phyloP scores from a whole-genome alignment of 2,888 invertebrate species.

The Acholoe squamosa region DNA sequence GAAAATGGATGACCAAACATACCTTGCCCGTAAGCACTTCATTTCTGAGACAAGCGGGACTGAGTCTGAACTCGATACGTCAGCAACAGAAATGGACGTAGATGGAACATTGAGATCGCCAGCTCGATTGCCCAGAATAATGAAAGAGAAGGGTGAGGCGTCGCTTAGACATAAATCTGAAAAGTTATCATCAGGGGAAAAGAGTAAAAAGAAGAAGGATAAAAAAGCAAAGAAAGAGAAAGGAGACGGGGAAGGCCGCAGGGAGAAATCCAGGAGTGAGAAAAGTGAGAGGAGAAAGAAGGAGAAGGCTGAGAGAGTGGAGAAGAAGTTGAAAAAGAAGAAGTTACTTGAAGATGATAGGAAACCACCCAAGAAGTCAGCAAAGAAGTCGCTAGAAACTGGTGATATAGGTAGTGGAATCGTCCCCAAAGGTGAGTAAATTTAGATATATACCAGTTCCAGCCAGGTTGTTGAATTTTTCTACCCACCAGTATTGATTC shows the following conservation, averaged over 20 bases:
- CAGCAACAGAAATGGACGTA: neutral
- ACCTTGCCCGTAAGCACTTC: neutral
- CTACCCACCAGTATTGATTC: too few species aligned
- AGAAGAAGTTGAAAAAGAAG: constrained; percentile 46
- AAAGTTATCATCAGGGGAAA: neutral
- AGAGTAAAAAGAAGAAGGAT: constrained; percentile 47
- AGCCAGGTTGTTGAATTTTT: too few species aligned
- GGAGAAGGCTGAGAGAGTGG: neutral
- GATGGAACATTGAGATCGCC: neutral
- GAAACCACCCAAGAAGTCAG: neutral
- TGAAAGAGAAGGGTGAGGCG: neutral
- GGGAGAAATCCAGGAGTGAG: neutral
- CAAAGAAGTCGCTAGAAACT: neutral
- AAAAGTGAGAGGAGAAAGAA: constrained; percentile 15
- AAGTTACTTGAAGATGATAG: neutral
- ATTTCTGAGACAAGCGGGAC: neutral
- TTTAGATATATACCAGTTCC: too few species aligned
- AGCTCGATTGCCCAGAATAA: neutral
- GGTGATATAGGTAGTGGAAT: neutral
- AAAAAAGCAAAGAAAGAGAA: constrained; percentile 22
- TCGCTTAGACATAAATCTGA: neutral
- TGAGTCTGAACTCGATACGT: neutral
- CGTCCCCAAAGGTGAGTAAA: neutral
- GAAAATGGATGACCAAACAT: neutral
- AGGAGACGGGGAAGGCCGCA: neutral